phyloP scores from a whole-genome alignment of 1,140 invertebrate genomes.

The Achroia grisella region DNA sequence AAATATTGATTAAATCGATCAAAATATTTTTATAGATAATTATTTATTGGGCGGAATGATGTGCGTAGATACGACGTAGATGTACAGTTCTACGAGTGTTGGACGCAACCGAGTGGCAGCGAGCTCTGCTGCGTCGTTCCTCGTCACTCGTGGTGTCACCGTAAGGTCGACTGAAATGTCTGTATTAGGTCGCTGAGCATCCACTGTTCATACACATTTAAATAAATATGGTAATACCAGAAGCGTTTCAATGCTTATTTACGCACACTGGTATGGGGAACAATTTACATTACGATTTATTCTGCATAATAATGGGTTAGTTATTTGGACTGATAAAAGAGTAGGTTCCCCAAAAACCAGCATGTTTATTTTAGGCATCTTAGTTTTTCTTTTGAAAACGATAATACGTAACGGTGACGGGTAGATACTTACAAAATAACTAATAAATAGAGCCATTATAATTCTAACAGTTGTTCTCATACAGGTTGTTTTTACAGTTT shows the following conservation, averaged over 20 bases:
- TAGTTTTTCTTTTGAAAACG: too few species aligned
- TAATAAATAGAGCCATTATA: too few species aligned
- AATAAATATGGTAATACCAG: slow-evolving; percentile 56
- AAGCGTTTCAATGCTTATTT: slow-evolving; percentile 39
- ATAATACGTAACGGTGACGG: too few species aligned
- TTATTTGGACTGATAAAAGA: too few species aligned
- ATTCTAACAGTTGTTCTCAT: too few species aligned
- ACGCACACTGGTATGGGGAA: slow-evolving; percentile 23
- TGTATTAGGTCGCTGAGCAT: slow-evolving; percentile 33
- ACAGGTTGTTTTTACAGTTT: too few species aligned
- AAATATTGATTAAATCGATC: slow-evolving; percentile 49
- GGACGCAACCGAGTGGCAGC: slow-evolving; percentile 26
- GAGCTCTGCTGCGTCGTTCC: slow-evolving; percentile 6
- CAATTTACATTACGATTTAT: slow-evolving; percentile 45
- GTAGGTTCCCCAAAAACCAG: too few species aligned
- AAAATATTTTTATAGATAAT: slow-evolving; percentile 39
- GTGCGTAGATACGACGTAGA: not conserved
- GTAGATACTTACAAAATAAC: too few species aligned
- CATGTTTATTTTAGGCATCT: too few species aligned
- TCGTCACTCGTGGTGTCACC: slow-evolving; percentile 6
- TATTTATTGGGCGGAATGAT: slow-evolving; percentile 10
- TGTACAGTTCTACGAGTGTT: too few species aligned
- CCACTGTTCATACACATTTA: slow-evolving; percentile 42
- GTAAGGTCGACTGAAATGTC: slow-evolving; percentile 39
- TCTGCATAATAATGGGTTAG: slow-evolving; percentile 12